phyloP scores from a whole-genome alignment of 1,140 invertebrate genomes.

The Trigoniulus corallinus region DNA sequence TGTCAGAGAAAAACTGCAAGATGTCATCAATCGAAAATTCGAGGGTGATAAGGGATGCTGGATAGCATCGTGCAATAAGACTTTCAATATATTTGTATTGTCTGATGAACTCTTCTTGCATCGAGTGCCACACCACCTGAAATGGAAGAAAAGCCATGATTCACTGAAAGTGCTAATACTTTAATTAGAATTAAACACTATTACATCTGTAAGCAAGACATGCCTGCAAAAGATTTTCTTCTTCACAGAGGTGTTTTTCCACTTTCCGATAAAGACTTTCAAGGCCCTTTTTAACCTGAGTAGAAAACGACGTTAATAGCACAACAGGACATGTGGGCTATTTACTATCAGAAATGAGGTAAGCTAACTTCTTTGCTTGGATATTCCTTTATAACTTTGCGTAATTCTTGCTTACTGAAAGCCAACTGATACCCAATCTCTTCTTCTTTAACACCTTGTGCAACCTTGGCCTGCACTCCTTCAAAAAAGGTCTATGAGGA shows the following conservation, averaged over 20 bases:
- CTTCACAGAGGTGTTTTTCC: conserved; percentile 90
- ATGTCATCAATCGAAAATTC: conserved; percentile 96
- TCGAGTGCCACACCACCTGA: conserved; percentile 93
- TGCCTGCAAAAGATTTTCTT: conserved; percentile 83
- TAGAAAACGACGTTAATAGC: not conserved
- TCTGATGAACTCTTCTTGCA: conserved; percentile 97
- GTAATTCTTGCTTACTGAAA: conserved; percentile 90
- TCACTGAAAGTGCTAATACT: not conserved
- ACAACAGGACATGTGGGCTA: too few species aligned
- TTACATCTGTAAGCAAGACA: too few species aligned
- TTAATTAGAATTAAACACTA: not conserved
- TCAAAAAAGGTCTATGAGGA: conserved; percentile 70
- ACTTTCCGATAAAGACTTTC: conserved; percentile 93
- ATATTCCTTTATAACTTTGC: conserved; percentile 90
- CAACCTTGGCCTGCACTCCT: conserved; percentile 75
- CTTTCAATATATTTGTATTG: conserved; percentile 91
- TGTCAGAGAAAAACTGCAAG: conserved; percentile 92
- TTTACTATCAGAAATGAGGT: not conserved
- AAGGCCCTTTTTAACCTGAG: conserved; percentile 74
- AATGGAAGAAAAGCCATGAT: conserved; percentile 11
- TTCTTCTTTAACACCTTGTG: conserved; percentile 83
- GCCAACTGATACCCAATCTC: conserved; percentile 97
- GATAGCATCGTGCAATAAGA: conserved; percentile 89
- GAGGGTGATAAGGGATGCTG: conserved; percentile 79
- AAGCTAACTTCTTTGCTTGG: conserved; percentile 56